Evolutionary conservation across 2,797 vertebrate genomes (phyloP), one percentile per base, ranked within the genome.

Genomic region (Sparidentex hasta): DNA sequence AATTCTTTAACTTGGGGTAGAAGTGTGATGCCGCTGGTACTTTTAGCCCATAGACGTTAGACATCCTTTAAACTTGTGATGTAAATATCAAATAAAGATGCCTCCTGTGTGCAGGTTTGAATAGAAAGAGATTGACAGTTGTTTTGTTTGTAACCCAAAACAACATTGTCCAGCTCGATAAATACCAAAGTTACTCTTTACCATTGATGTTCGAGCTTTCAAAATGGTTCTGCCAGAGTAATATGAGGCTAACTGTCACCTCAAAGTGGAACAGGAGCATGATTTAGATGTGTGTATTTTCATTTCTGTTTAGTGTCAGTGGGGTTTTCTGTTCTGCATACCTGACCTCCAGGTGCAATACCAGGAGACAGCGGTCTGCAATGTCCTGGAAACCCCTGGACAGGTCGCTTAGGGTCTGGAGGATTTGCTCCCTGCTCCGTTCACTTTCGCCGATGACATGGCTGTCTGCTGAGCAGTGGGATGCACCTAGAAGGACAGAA

Each of bases 281-380:
- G 2, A 7, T 25, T 33, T 38, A 78, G 7, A 65, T 46, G 1
- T 11, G 7, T 14, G 52, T 27, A 27, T 57, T 76, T 46, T 66
- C 0, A 44, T 58, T 41, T 27, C 4, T 65, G 21, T 48, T 9
- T 48, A 14, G 18, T 16, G 55, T 57, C 16, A 11, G 4, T 21
- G 44, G 23, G 23, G 17, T 67, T 62, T 29, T 63, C 18, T 57
- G 1, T 90, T 9, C 0, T 55, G 16, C 88, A 12, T 95, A 99
- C 98, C 98, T 98, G 94, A 99, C 97, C 94, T 99, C 98, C 94
- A 99, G 87, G 87, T 99, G 98, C 33, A 99, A 92, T 7, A 96
- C 97, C 41, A 99, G 95, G 77, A 99, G 94, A 91, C 98, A 99
- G 87, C 98, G 97, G 82, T 99, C 96, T 0, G 98, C 97, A 87